A percentile compares a stretch with the other conserved stretches of the same genome.
These are phyloP conservation scores for Acipenser ruthenus DNA, from an alignment of 2,797 vertebrate genomes.

Conservation along the genomic window DNA sequence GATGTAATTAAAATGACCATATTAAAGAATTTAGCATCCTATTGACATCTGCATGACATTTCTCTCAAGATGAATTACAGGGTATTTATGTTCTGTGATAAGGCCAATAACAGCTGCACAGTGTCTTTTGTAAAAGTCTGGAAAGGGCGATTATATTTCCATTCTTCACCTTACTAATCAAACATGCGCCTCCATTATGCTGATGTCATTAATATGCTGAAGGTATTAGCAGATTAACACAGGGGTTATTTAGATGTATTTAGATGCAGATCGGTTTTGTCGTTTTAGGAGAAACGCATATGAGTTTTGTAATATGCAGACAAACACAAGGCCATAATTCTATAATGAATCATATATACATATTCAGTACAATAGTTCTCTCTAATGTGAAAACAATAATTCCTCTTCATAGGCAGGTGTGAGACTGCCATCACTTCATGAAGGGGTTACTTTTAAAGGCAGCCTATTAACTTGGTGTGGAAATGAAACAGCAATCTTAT, in stretches of 20 bases:
- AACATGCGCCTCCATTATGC: background rate
- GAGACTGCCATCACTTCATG: no score
- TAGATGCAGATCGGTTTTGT: background rate
- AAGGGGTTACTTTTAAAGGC: no score
- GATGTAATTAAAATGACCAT: slow-evolving; percentile 3
- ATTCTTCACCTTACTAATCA: background rate
- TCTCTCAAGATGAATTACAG: background rate
- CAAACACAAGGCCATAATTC: no score
- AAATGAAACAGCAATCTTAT: no score
- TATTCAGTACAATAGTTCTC: no score
- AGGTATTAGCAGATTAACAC: background rate
- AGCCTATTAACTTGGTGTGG: no score
- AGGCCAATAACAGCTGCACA: background rate
- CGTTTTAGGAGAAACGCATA: no score
- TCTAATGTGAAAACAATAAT: no score
- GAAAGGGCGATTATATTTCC: background rate
- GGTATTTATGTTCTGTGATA: background rate
- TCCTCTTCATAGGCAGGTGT: no score
- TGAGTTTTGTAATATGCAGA: no score
- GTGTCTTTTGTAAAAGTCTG: background rate
- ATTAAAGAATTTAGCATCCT: slow-evolving; percentile 5
- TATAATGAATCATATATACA: no score
- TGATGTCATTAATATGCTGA: background rate
- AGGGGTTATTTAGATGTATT: background rate
- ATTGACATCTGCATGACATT: slow-evolving; percentile 3